Evolutionary conservation across 1,140 invertebrate species (phyloP).

Genomic region (Adoxophyes honmai): DNA sequence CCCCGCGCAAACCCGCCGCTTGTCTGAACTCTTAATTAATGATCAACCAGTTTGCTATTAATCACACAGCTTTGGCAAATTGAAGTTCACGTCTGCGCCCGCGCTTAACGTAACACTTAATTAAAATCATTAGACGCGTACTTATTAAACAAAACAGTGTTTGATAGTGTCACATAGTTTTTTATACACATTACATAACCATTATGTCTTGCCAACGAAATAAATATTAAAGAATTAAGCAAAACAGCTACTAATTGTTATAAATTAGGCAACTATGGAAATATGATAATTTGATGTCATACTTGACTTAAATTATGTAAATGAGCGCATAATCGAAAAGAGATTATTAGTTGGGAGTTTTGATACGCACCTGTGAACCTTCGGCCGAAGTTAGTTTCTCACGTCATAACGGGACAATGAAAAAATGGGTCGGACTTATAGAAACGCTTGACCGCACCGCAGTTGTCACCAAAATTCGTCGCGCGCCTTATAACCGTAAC

Average conservation of each 20-base stretch:
- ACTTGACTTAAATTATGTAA: too few relatives aligned
- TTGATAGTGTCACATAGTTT: too few relatives aligned
- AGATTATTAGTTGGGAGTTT: too few relatives aligned
- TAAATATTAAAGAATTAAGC: too few relatives aligned
- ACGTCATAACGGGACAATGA: conserved; percentile 12
- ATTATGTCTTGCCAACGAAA: too few relatives aligned
- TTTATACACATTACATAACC: too few relatives aligned
- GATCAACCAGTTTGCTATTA: conserved; percentile 65
- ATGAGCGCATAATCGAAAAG: too few relatives aligned
- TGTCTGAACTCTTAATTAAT: conserved; percentile 75
- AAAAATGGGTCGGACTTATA: conserved; percentile 12
- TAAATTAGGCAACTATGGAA: too few relatives aligned
- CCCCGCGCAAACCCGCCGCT: conserved; percentile 50
- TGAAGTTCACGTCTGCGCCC: conserved; percentile 44
- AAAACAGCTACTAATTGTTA: too few relatives aligned
- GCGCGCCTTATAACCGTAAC: conserved; percentile 14
- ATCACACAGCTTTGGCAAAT: conserved; percentile 70
- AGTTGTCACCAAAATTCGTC: conserved; percentile 19
- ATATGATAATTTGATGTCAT: too few relatives aligned
- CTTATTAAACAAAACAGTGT: too few relatives aligned
- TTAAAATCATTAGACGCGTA: neutral
- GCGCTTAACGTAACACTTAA: conserved; percentile 1
- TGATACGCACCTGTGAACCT: neutral
- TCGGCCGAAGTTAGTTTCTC: conserved; percentile 1
- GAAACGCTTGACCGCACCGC: conserved; percentile 7